These are phyloP conservation scores for Zosterops borbonicus DNA, from an alignment of 2,113 vertebrate species.

Conservation along the genomic window DNA sequence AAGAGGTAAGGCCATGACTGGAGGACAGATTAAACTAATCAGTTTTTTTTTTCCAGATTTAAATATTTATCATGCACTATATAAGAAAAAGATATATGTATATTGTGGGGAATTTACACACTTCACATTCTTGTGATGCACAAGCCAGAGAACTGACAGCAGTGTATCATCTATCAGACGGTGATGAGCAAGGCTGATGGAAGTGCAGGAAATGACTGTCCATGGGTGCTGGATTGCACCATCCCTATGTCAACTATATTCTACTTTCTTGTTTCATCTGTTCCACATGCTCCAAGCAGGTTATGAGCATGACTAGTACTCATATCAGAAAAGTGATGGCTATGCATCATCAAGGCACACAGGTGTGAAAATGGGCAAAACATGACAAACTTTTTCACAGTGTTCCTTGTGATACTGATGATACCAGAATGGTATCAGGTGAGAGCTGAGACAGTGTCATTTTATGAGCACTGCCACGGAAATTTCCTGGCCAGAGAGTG, in stretches of 20 bases:
- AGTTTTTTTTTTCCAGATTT: background rate
- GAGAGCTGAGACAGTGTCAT: background rate
- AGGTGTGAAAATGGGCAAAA: background rate
- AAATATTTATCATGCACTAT: background rate
- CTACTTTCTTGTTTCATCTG: background rate
- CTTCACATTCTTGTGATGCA: background rate
- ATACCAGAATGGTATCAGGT: background rate
- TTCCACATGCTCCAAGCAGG: background rate
- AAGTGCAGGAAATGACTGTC: background rate
- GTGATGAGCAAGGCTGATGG: background rate
- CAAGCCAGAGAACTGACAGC: background rate
- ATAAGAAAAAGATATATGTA: background rate
- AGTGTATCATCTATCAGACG: background rate
- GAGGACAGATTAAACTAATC: background rate
- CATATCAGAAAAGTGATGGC: background rate
- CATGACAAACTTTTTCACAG: background rate
- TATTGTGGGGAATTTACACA: background rate
- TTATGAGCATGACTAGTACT: background rate
- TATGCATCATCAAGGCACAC: background rate
- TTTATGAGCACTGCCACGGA: background rate
- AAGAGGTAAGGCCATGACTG: background rate
- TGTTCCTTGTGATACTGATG: background rate
- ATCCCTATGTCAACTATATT: rapidly evolving
- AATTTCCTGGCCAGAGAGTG: background rate
- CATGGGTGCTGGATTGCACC: background rate